Percentiles rank a stretch among this genome's conserved stretches.
Conservation (phyloP, 2,888 invertebrate species). For the Ephialtes manifestator region DNA sequence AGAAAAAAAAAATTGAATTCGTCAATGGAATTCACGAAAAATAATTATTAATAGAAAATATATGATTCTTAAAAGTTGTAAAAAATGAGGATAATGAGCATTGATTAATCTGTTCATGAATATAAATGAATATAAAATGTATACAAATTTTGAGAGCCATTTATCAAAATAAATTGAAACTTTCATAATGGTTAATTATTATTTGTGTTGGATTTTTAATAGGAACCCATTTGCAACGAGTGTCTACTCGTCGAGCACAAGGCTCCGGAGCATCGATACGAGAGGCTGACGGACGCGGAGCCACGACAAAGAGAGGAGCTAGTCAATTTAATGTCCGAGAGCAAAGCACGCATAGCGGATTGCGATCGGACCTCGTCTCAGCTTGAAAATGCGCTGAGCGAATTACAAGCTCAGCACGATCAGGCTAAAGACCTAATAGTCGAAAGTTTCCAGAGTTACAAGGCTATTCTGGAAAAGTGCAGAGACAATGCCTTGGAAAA, state of each 20-base stretch:
- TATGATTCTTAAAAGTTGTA: too few relatives aligned
- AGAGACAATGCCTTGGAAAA: constrained; percentile 92
- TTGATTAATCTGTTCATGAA: too few relatives aligned
- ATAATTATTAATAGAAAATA: too few relatives aligned
- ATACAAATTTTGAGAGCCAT: too few relatives aligned
- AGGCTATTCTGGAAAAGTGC: constrained; percentile 93
- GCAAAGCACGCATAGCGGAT: constrained; percentile 91
- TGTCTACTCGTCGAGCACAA: constrained; percentile 94
- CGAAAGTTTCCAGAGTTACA: constrained; percentile 93
- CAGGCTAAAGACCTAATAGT: constrained; percentile 94
- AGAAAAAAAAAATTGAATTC: too few relatives aligned
- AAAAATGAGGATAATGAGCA: too few relatives aligned
- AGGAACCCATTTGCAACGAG: constrained; percentile 95
- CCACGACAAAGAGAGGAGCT: constrained; percentile 92
- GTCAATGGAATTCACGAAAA: too few relatives aligned
- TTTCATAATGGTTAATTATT: background rate
- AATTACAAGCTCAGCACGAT: constrained; percentile 95
- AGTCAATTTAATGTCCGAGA: constrained; percentile 91
- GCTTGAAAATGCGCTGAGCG: constrained; percentile 93
- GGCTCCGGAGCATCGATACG: constrained; percentile 93
- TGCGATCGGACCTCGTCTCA: constrained; percentile 92
- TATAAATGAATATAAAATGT: too few relatives aligned
- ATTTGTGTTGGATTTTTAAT: constrained; percentile 73
- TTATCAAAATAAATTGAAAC: too few relatives aligned
- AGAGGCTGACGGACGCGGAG: constrained; percentile 93